phyloP scores from a whole-genome alignment of 2,888 invertebrate genomes.

The Leucophenga montana region DNA sequence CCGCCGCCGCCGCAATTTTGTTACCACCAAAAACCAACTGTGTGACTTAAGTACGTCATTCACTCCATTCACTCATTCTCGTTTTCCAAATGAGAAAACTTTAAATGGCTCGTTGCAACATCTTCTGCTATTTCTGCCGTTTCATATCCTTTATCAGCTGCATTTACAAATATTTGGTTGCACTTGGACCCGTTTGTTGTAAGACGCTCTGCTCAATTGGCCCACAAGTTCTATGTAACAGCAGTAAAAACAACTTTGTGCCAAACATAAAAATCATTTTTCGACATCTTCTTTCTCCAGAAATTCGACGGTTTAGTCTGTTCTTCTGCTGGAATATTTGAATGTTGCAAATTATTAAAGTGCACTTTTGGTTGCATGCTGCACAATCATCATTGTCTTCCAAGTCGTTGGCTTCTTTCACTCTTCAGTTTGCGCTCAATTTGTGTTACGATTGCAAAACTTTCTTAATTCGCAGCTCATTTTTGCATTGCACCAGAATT shows the following conservation, averaged over 20 bases:
- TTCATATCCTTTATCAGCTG: neutral
- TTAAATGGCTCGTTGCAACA: constrained; percentile 54
- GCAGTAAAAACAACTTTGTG: neutral
- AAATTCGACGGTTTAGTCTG: too few relatives aligned
- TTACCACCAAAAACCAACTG: neutral
- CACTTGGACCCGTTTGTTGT: neutral
- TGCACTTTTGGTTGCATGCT: constrained; percentile 15
- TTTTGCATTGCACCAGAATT: neutral
- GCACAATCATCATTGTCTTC: neutral
- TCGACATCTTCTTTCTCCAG: neutral
- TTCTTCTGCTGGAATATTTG: neutral
- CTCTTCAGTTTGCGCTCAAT: constrained; percentile 1
- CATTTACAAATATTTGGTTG: constrained; percentile 5
- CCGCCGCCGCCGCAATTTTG: too few relatives aligned
- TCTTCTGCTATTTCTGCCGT: neutral
- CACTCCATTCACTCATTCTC: neutral
- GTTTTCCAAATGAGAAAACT: constrained; percentile 62
- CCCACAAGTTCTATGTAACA: neutral
- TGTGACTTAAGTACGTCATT: neutral
- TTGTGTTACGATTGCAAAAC: constrained; percentile 11
- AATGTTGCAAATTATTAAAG: constrained; percentile 11
- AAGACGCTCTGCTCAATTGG: neutral
- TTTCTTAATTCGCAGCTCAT: constrained; percentile 24
- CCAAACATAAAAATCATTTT: constrained; percentile 15
- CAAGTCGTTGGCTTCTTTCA: constrained; percentile 1